phyloP scores from a whole-genome alignment of 2,113 vertebrate genomes.

The Chitala chitala region DNA sequence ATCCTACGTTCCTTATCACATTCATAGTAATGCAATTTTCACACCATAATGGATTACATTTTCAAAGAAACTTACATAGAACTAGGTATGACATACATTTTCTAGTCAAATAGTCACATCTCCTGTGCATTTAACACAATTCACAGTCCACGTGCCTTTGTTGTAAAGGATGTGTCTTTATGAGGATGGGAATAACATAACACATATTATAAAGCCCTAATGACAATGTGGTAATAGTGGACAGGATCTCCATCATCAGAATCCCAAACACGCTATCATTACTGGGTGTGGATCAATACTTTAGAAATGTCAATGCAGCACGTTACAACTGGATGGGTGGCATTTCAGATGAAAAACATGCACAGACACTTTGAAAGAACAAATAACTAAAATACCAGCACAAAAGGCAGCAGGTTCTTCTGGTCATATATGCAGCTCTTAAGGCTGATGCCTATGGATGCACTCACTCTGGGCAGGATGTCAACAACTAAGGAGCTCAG shows the following conservation, averaged over 20 bases:
- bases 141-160: no score
- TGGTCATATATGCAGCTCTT: neutral
- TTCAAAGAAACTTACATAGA: neutral
- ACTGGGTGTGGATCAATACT: neutral
- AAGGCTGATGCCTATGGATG: neutral
- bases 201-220: no score
- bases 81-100: neutral
- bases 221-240: no score
- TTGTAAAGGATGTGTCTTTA: no score
- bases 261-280: neutral
- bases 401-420: neutral
- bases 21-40: no score
- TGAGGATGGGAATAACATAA: no score
- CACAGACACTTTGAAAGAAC: neutral
- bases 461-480: no score
- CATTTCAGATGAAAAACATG: slow-evolving; percentile 2
- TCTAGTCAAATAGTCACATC: no score
- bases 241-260: neutral
- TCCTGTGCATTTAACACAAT: no score
- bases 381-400: neutral
- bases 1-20: no score
- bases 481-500: no score
- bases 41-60: no score
- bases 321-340: slow-evolving; percentile 1
- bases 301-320: neutral